Base-by-base conservation (phyloP, 2,888 invertebrate genomes). In the Melipona bicolor region DNA sequence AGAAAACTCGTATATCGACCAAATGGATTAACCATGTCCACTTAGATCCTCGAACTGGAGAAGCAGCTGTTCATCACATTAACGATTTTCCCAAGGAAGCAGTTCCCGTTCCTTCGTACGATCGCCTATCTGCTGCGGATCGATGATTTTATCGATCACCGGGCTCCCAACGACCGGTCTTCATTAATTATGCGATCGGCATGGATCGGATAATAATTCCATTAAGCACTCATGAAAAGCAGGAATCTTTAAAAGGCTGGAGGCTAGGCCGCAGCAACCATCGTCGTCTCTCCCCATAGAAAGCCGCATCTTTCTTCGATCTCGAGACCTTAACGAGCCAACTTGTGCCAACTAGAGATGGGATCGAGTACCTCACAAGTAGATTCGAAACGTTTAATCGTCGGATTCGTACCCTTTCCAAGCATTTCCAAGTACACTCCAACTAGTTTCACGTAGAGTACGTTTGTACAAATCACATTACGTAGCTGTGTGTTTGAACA, bases 201-300 rank as follows among this genome's bases (percentile, higher is more conserved):
- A 81, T 70, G 75, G 67, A 59, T 75, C 69, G 73, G 85, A 84
- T 84, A 86, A 86, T 86, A 77, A 81, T 84, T 81, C 76, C 84
- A 84, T 84, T 81, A 84, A 81, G 68, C 69, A 71, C 75, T 70
- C 73, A 62, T 74, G 78, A 72, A 85, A 70, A 75, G 65, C 71
- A 68, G 71, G 82, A 73, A 79, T 85, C 70, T 61, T 79, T 77
- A 61, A 74, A 79, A 54, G 52, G 24, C 65, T 59, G 54, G 19
- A 24, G 82, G 73, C 73, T 72, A 52, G 52, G 67, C 27, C 21
- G 49, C 24, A 4, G 13, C 17, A 27, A 43, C 21, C 32, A 21
- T 11, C 4, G n/a, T 76, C 77, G 56, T 50, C 59, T 62, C 6
- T 3, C n/a, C 17, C 69, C n/a, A 50, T 71, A 67, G 61, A 54